Conservation (phyloP, 1,140 invertebrate species). For the Eumeta japonica region DNA sequence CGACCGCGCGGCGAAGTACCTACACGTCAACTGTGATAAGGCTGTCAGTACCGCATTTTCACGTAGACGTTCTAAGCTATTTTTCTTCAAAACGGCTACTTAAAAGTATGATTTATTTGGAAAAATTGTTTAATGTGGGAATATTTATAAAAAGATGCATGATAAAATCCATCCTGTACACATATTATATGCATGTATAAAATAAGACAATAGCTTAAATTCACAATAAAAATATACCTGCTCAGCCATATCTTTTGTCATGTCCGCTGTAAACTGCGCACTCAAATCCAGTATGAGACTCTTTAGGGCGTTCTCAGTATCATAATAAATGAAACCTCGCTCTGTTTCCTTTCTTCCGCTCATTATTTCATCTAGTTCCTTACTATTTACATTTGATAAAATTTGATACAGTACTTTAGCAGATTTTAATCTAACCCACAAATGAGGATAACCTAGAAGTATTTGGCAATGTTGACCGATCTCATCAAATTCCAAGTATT, state of each 20-base stretch:
- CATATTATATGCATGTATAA: constrained; percentile 51
- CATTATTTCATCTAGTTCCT: constrained; percentile 58
- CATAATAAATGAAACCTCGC: constrained; percentile 63
- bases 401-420: constrained; percentile 74
- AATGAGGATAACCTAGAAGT: constrained; percentile 62
- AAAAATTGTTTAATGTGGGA: too few species aligned
- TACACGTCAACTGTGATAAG: too few species aligned
- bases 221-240: constrained; percentile 47
- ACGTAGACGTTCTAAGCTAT: too few species aligned
- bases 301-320: constrained; percentile 62
- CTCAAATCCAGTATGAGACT: constrained; percentile 71
- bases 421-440: constrained; percentile 71
- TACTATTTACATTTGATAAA: constrained; percentile 62
- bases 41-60: too few species aligned
- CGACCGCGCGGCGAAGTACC: too few species aligned
- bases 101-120: too few species aligned
- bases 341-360: constrained; percentile 44
- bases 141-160: too few species aligned
- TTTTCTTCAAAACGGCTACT: too few species aligned
- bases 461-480: constrained; percentile 74
- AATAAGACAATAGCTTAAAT: constrained; percentile 12
- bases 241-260: constrained; percentile 63
- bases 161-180: too few species aligned
- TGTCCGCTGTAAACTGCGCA: constrained; percentile 68
- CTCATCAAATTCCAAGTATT: constrained; percentile 53